phyloP scores from a whole-genome alignment of 2,888 invertebrate species.

The Clostera curtula region DNA sequence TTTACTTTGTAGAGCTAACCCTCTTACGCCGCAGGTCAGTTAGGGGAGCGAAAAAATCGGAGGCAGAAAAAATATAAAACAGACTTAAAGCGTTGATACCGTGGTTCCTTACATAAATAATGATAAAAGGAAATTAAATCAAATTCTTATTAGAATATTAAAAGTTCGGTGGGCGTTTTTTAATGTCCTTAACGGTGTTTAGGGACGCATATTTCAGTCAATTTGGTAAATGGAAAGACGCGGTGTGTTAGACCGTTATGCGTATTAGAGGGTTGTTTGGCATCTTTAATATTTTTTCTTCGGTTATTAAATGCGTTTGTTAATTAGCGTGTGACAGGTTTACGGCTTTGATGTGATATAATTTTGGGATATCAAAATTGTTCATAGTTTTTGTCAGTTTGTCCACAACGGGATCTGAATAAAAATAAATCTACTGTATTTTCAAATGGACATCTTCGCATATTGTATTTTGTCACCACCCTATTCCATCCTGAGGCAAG shows the following conservation, averaged over 20 bases:
- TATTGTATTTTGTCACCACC: too few species aligned
- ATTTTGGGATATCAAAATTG: too few species aligned
- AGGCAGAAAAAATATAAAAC: slow-evolving; percentile 50
- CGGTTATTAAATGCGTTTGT: slow-evolving; percentile 40
- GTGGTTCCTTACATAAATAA: slow-evolving; percentile 70
- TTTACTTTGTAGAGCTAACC: slow-evolving; percentile 35
- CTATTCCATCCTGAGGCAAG: too few species aligned
- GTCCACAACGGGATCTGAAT: too few species aligned
- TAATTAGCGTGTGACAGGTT: slow-evolving; percentile 42
- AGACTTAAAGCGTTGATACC: slow-evolving; percentile 63
- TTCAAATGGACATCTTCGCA: too few species aligned
- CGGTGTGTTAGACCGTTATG: slow-evolving; percentile 34
- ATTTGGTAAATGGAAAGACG: slow-evolving; percentile 65
- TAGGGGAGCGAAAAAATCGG: slow-evolving; percentile 42
- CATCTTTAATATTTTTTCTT: slow-evolving; percentile 38
- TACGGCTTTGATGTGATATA: too few species aligned
- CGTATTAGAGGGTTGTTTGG: slow-evolving; percentile 45
- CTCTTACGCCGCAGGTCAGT: slow-evolving; percentile 30
- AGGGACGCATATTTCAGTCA: slow-evolving; percentile 70
- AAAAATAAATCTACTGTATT: too few species aligned
- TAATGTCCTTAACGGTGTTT: slow-evolving; percentile 65
- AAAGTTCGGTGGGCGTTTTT: slow-evolving; percentile 67
- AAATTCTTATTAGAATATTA: slow-evolving; percentile 73
- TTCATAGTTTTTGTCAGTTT: too few species aligned
- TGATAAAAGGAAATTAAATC: slow-evolving; percentile 75